Conservation (phyloP, 2,888 invertebrate species). For the Gisinianus flammeolus region DNA sequence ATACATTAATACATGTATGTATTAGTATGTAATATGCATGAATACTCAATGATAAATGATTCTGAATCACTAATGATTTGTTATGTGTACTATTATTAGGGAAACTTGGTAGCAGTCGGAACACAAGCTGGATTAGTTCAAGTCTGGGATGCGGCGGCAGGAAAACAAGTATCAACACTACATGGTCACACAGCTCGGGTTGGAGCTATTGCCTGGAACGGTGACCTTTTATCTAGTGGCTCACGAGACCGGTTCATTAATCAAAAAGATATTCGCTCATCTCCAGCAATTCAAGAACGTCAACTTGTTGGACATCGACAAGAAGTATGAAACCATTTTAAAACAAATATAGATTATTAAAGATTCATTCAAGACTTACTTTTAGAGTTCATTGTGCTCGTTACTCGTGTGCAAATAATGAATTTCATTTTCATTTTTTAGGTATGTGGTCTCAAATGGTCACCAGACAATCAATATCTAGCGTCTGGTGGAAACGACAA, state of each 20-base stretch:
- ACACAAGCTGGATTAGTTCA: constrained; percentile 97
- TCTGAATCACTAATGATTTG: too few species aligned
- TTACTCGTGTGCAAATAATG: too few species aligned
- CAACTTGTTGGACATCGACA: constrained; percentile 90
- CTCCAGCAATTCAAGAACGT: constrained; percentile 75
- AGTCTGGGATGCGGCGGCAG: constrained; percentile 96
- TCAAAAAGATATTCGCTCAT: constrained; percentile 90
- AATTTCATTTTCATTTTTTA: too few species aligned
- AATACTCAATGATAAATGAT: too few species aligned
- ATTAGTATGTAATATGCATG: too few species aligned
- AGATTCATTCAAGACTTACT: too few species aligned
- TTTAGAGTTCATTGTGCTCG: not conserved
- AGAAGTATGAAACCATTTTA: constrained; percentile 70
- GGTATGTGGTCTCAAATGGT: constrained; percentile 96
- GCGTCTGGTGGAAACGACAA: constrained; percentile 99
- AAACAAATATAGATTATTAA: not conserved
- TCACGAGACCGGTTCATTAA: constrained; percentile 92
- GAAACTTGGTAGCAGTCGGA: constrained; percentile 95
- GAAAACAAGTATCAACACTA: constrained; percentile 84
- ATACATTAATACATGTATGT: too few species aligned
- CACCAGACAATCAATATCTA: constrained; percentile 94
- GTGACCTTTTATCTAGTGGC: constrained; percentile 94
- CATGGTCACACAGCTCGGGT: constrained; percentile 91
- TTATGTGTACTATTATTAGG: too few species aligned
- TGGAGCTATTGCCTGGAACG: constrained; percentile 94